Evolutionary conservation across 2,888 invertebrate species (phyloP).

Genomic region (Acanthosoma haemorrhoidale): DNA sequence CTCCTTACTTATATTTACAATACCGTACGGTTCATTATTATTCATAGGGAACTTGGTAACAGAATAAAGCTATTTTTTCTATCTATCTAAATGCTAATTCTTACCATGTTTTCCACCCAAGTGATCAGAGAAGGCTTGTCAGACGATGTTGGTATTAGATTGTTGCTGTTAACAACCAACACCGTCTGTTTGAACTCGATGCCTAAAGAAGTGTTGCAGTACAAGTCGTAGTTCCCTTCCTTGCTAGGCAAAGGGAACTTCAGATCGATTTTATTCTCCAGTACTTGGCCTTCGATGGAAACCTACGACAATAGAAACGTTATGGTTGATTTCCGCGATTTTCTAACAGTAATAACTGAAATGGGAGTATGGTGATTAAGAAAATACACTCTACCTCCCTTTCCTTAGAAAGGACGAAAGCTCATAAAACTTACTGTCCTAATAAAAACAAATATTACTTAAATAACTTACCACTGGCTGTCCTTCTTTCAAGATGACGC

Average conservation of each 20-base stretch:
- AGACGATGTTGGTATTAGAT: not conserved
- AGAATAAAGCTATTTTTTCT: no score
- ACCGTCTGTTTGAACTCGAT: not conserved
- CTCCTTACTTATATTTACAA: no score
- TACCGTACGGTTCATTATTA: no score
- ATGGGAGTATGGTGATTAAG: no score
- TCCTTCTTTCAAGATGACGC: not conserved
- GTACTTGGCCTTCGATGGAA: not conserved
- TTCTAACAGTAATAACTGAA: no score
- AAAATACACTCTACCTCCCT: no score
- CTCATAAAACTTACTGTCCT: no score
- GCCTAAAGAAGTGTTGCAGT: not conserved
- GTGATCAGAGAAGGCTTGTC: not conserved
- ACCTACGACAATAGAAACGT: not conserved
- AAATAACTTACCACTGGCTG: not conserved
- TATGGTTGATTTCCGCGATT: no score
- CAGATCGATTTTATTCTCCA: not conserved
- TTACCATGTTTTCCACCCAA: constrained; percentile 9
- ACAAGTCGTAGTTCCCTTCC: constrained; percentile 1
- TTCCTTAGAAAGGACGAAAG: no score
- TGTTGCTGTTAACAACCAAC: not conserved
- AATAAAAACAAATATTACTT: no score
- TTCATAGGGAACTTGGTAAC: no score
- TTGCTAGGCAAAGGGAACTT: not conserved
- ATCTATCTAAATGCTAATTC: not conserved